These are phyloP conservation scores for Acrocephalus arundinaceus DNA, from an alignment of 2,113 vertebrate genomes.

Conservation along the genomic window DNA sequence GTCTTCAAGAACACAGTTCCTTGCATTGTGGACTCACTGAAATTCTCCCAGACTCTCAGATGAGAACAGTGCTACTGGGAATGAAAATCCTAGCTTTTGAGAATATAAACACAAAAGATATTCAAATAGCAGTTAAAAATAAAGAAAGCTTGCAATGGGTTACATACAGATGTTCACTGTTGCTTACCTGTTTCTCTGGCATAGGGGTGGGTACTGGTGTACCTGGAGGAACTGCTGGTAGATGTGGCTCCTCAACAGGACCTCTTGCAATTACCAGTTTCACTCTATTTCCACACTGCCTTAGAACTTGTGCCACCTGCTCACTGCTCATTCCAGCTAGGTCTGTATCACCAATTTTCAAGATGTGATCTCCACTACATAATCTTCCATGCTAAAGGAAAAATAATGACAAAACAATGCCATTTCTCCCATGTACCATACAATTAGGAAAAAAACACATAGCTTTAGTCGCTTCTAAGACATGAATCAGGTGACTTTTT, in stretches of 20 bases:
- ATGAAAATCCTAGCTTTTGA: not conserved
- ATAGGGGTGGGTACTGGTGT: conserved; percentile 65
- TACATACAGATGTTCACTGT: not conserved
- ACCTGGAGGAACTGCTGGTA: conserved; percentile 68
- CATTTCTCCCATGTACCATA: not conserved
- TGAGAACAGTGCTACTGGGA: accelerated
- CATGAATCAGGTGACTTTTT: not conserved
- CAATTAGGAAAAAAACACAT: not conserved
- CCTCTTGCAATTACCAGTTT: conserved; percentile 89
- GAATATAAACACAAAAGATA: not conserved
- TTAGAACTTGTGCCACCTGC: conserved; percentile 92
- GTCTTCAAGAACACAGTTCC: not conserved
- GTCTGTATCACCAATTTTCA: conserved; percentile 92
- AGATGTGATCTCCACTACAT: conserved; percentile 92
- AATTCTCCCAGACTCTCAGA: not conserved
- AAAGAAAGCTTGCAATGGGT: not conserved
- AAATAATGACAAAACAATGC: not conserved
- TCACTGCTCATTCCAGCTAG: conserved; percentile 91
- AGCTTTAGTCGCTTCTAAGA: not conserved
- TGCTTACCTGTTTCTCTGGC: conserved; percentile 79
- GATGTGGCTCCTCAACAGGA: conserved; percentile 75
- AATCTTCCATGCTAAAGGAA: conserved; percentile 84
- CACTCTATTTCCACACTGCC: conserved; percentile 90
- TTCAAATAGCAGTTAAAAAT: not conserved
- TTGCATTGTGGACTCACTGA: not conserved